These are phyloP conservation scores for Drosophila nikananu DNA, from an alignment of 1,140 invertebrate genomes.

Conservation along the genomic window DNA sequence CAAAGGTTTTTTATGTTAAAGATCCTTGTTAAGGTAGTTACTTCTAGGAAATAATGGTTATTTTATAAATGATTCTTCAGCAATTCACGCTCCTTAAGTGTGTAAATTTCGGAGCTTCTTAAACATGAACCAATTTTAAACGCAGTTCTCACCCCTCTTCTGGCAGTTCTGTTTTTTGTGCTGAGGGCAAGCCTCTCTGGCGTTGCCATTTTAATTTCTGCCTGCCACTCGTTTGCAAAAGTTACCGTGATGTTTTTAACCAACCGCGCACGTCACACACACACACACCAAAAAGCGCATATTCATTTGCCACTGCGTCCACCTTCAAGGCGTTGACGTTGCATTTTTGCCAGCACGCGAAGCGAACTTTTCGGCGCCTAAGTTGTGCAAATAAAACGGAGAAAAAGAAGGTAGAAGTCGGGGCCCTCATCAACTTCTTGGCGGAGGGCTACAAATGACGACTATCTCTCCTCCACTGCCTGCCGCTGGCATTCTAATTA, in stretches of 20 bases:
- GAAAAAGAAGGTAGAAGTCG: conserved; percentile 8
- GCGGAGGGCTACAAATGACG: conserved; percentile 45
- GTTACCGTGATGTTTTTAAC: conserved; percentile 53
- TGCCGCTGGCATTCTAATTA: conserved; percentile 62
- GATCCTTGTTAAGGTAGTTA: background rate
- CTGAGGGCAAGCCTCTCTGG: conserved; percentile 23
- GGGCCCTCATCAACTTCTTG: conserved; percentile 36
- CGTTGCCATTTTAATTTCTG: conserved; percentile 64
- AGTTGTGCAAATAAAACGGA: conserved; percentile 40
- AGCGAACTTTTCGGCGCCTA: conserved; percentile 40
- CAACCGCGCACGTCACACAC: conserved; percentile 20
- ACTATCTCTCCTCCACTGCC: conserved; percentile 21
- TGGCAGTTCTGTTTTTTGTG: conserved; percentile 15
- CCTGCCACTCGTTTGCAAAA: conserved; percentile 64
- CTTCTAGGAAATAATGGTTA: background rate
- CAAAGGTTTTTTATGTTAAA: background rate
- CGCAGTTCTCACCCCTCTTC: background rate
- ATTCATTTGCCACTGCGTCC: conserved; percentile 30
- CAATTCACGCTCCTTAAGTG: too few relatives aligned
- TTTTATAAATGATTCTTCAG: background rate
- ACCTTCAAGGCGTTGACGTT: conserved; percentile 67
- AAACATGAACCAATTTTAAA: background rate
- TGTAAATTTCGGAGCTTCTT: background rate
- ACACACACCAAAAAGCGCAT: background rate
- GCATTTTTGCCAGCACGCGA: conserved; percentile 56